Evolutionary conservation across 2,888 invertebrate species (phyloP), one percentile per base, ranked within the genome.

Genomic region (Eristalis intricaria): DNA sequence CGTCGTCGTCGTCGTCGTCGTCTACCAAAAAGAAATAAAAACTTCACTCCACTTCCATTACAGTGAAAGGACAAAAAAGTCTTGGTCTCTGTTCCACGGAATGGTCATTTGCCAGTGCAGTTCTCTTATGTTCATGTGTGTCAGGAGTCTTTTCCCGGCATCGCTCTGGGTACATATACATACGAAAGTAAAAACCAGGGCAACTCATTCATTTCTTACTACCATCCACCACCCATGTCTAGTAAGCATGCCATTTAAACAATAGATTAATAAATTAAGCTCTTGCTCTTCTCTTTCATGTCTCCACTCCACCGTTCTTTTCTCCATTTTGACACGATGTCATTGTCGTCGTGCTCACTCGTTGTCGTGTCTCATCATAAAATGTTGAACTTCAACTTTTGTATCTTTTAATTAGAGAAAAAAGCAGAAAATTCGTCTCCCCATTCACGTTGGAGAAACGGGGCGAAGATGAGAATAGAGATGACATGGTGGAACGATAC

Each of bases 301-400:
- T 60, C 35, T 22, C 60, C 26, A 26, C 26, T 32, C 0, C 15
- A 70, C 40, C 32, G 15, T 23, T 43, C 15, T 35, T 19, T 50
- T 22, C 32, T 69, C 43, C 43, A 23, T 23, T 26, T 66, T 43
- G n/a, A n/a, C 43, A 10, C 1, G 26, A 13, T 66, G 23, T 60
- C 26, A 26, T 29, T 29, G 60, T 29, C 13, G 26, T 26, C 60
- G 26, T 63, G n/a, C 23, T 50, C 56, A n/a, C 35, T 76, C 29
- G 29, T 43, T 35, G 56, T 63, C 63, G 68, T 66, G 50, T 61
- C 61, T 40, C 69, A 73, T 71, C 61, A 83, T 70, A 71, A 76
- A 87, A 87, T 79, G 84, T 64, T 84, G 87, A 87, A 87, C 87
- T 84, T 87, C 87, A 87, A 73, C 79, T 87, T 50, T 58, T 64